These are phyloP conservation scores for Cyprinodon variegatus DNA, from an alignment of 2,113 vertebrate genomes.

Conservation along the genomic window DNA sequence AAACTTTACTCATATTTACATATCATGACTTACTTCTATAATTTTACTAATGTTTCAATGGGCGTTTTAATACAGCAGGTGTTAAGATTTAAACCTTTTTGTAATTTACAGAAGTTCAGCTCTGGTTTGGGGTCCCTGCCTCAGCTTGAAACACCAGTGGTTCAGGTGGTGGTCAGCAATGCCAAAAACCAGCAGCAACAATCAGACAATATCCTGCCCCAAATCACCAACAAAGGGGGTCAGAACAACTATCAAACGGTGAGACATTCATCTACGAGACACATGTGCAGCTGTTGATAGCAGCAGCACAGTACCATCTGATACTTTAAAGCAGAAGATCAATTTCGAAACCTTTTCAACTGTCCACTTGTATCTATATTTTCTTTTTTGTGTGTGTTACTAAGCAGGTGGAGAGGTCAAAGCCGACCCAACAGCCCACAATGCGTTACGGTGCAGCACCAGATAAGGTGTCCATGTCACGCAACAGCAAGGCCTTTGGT, in stretches of 20 bases:
- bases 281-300: not conserved
- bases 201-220: constrained; percentile 82
- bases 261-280: constrained; percentile 27
- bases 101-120: constrained; percentile 78
- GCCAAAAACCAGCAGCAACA: constrained; percentile 77
- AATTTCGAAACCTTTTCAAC: not conserved
- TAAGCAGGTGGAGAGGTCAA: constrained; percentile 82
- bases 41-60: not conserved
- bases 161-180: constrained; percentile 80
- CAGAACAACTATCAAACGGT: constrained; percentile 79
- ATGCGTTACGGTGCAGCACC: constrained; percentile 75
- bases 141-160: constrained; percentile 82
- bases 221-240: constrained; percentile 79
- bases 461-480: constrained; percentile 74
- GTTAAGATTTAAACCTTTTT: not conserved
- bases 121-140: constrained; percentile 78
- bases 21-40: not conserved
- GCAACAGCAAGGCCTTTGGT: constrained; percentile 72
- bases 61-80: too few relatives aligned
- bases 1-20: not conserved
- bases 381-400: not conserved
- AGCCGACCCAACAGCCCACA: constrained; percentile 58
- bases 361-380: too few relatives aligned
- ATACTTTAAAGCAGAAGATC: not conserved
- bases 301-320: too few relatives aligned